phyloP scores from a whole-genome alignment of 2,888 invertebrate genomes.

The Portevinia maculata region DNA sequence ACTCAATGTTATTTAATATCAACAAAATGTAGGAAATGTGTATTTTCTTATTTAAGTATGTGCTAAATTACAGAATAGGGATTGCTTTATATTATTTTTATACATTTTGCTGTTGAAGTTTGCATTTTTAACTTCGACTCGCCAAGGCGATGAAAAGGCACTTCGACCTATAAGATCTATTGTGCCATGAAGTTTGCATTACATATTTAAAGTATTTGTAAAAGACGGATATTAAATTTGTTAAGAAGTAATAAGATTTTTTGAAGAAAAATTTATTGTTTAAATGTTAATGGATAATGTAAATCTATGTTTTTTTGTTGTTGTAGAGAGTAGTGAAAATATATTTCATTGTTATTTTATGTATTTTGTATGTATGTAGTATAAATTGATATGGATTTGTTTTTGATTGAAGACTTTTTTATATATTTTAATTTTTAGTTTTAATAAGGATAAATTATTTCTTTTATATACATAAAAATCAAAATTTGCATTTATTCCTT shows the following conservation, averaged over 20 bases:
- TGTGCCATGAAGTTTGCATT: too few relatives aligned
- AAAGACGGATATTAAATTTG: conserved; percentile 78
- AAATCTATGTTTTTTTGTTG: conserved; percentile 50
- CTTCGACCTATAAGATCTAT: too few relatives aligned
- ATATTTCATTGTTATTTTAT: conserved; percentile 55
- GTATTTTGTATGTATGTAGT: conserved; percentile 56
- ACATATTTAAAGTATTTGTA: conserved; percentile 55
- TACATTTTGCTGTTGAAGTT: conserved; percentile 26
- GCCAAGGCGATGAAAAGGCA: too few relatives aligned
- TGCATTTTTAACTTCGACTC: too few relatives aligned
- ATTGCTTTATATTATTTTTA: conserved; percentile 39
- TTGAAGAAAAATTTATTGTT: conserved; percentile 72
- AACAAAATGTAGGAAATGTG: conserved; percentile 50
- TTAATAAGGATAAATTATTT: conserved; percentile 27
- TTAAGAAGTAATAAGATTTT: conserved; percentile 75
- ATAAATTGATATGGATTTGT: conserved; percentile 72
- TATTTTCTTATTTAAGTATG: conserved; percentile 7
- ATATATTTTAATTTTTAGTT: conserved; percentile 19
- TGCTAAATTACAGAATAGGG: conserved; percentile 34
- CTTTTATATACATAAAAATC: conserved; percentile 32
- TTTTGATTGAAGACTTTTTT: conserved; percentile 61
- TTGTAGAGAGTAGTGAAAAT: conserved; percentile 72
- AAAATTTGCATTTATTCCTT: conserved; percentile 41
- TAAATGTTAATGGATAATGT: conserved; percentile 69
- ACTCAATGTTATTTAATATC: conserved; percentile 17